These are phyloP conservation scores for Paramacrobiotus metropolitanus DNA, from an alignment of 1,140 invertebrate genomes.

Conservation along the genomic window DNA sequence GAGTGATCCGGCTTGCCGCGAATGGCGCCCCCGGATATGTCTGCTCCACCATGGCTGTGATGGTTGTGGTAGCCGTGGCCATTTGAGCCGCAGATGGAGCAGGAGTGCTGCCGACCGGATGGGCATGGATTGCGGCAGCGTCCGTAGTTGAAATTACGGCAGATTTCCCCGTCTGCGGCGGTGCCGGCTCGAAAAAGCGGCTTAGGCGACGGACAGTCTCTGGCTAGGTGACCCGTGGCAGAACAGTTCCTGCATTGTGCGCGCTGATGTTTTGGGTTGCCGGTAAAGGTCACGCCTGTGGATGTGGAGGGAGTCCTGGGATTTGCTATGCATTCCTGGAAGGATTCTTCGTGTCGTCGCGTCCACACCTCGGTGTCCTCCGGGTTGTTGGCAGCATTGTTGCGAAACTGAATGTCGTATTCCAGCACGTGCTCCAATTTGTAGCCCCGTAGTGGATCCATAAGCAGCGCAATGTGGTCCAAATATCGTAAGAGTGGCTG, in stretches of 20 bases:
- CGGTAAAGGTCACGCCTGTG: background rate
- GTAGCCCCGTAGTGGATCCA: background rate
- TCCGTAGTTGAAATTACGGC: background rate
- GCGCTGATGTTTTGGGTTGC: background rate
- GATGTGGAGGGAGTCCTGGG: background rate
- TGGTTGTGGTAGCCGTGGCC: background rate
- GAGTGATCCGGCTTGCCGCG: background rate
- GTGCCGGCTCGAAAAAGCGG: background rate
- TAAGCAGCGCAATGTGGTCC: background rate
- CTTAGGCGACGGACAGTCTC: background rate
- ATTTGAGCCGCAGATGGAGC: background rate
- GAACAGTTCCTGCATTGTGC: background rate
- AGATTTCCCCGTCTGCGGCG: background rate
- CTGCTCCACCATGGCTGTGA: background rate
- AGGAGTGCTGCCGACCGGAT: background rate
- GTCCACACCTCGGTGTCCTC: background rate
- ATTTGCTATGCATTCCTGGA: no score
- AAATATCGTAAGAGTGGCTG: background rate
- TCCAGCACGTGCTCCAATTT: background rate
- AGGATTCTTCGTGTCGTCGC: background rate
- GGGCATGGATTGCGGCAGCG: background rate
- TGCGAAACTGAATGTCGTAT: background rate
- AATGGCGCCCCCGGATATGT: background rate
- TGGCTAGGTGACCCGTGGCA: background rate
- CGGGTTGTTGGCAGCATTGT: background rate